A percentile compares a stretch with the other conserved stretches of the same genome.
phyloP scores from a whole-genome alignment of 2,113 vertebrate species.

The Hyla sarda region DNA sequence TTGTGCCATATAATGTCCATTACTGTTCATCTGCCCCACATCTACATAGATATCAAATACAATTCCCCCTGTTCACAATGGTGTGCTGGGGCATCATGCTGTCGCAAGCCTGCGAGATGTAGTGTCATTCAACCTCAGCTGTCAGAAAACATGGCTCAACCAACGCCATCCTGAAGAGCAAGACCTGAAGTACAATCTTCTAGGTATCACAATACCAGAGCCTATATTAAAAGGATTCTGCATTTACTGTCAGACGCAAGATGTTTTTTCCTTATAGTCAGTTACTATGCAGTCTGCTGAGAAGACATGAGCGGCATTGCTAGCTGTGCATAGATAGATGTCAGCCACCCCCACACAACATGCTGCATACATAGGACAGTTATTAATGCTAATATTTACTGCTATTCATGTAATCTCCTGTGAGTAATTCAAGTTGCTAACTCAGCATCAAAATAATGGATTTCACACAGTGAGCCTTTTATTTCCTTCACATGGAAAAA shows the following conservation, averaged over 20 bases:
- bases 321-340: constrained; percentile 6
- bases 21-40: no score
- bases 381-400: constrained; percentile 31
- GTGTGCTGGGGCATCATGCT: not conserved
- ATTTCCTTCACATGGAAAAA: constrained; percentile 27
- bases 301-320: not conserved
- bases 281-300: not conserved
- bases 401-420: constrained; percentile 44
- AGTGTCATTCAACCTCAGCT: not conserved
- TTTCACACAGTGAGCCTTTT: constrained; percentile 23
- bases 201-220: constrained; percentile 11
- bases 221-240: not conserved
- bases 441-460: constrained; percentile 45
- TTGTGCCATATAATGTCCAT: no score
- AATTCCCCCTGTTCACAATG: not conserved
- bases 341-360: constrained; percentile 43
- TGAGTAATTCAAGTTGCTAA: constrained; percentile 35
- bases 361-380: constrained; percentile 12
- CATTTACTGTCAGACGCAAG: not conserved
- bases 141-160: not conserved
- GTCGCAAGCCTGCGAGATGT: not conserved
- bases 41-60: no score
- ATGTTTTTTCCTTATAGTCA: not conserved
- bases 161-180: not conserved
- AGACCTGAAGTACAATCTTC: not conserved